Evolutionary conservation across 1,140 invertebrate species (phyloP).

Genomic region (Mya arenaria): DNA sequence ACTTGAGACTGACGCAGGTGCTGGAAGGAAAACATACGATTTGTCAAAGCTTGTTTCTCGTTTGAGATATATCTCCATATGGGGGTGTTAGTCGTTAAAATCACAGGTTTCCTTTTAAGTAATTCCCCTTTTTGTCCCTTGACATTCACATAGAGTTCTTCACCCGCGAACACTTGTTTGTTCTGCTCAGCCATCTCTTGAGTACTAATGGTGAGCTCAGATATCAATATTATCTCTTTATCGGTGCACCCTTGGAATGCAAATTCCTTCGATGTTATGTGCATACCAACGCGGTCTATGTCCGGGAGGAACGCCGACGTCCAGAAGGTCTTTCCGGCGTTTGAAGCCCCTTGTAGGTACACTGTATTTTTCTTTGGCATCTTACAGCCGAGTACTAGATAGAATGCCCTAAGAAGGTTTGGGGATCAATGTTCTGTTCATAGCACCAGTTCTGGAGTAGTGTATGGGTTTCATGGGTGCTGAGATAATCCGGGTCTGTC

Average conservation of each 20-base stretch:
- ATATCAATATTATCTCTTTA: constrained; percentile 1
- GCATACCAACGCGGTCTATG: background rate
- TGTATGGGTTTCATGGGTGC: background rate
- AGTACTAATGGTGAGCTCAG: constrained; percentile 9
- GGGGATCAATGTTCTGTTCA: too few relatives aligned
- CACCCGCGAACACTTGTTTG: constrained; percentile 14
- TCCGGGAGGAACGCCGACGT: background rate
- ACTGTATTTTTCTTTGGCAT: constrained; percentile 7
- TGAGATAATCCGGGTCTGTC: background rate
- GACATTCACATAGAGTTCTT: background rate
- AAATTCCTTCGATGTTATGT: constrained; percentile 23
- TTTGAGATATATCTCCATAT: constrained; percentile 23
- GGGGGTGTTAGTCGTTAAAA: background rate
- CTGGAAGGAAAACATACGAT: background rate
- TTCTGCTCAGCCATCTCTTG: background rate
- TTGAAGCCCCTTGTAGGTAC: background rate
- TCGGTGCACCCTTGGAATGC: background rate
- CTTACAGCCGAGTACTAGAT: background rate
- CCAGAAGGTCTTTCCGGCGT: constrained; percentile 17
- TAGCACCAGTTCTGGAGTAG: too few relatives aligned
- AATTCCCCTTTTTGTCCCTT: background rate
- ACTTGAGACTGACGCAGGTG: too few relatives aligned
- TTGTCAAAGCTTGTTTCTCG: background rate
- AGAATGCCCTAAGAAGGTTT: background rate
- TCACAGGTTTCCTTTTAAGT: background rate